These are phyloP conservation scores for Globicephala melas DNA, from an alignment of 2,113 vertebrate genomes.

Conservation along the genomic window DNA sequence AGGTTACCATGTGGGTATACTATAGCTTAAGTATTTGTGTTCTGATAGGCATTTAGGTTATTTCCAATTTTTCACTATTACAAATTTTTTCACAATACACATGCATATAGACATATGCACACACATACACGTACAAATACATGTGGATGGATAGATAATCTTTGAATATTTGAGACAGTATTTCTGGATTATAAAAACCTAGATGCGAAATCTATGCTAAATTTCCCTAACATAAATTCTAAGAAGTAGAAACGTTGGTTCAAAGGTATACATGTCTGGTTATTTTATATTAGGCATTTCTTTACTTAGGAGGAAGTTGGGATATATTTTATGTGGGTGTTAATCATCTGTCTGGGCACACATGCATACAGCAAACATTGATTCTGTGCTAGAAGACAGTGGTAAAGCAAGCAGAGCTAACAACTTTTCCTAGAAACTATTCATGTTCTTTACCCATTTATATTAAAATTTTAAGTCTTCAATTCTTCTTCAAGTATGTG, in stretches of 20 bases:
- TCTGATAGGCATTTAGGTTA: neutral
- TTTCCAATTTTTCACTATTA: neutral
- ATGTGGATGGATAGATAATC: neutral
- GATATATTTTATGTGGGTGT: neutral
- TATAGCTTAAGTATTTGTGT: neutral
- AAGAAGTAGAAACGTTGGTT: neutral
- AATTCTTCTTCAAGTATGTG: neutral
- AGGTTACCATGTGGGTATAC: neutral
- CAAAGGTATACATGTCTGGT: neutral
- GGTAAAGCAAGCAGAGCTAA: neutral
- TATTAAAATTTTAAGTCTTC: neutral
- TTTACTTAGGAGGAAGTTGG: neutral
- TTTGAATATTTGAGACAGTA: neutral
- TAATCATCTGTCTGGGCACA: neutral
- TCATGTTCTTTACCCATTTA: neutral
- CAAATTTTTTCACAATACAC: neutral
- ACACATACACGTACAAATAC: neutral
- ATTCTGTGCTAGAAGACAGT: neutral
- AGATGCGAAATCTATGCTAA: neutral
- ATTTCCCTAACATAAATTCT: neutral
- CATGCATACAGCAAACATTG: neutral
- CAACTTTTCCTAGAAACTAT: neutral
- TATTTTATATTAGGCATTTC: neutral
- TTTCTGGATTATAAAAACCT: neutral
- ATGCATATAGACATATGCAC: neutral